These are phyloP conservation scores for Drosophila seguyi DNA, from an alignment of 1,140 invertebrate species.

Conservation along the genomic window DNA sequence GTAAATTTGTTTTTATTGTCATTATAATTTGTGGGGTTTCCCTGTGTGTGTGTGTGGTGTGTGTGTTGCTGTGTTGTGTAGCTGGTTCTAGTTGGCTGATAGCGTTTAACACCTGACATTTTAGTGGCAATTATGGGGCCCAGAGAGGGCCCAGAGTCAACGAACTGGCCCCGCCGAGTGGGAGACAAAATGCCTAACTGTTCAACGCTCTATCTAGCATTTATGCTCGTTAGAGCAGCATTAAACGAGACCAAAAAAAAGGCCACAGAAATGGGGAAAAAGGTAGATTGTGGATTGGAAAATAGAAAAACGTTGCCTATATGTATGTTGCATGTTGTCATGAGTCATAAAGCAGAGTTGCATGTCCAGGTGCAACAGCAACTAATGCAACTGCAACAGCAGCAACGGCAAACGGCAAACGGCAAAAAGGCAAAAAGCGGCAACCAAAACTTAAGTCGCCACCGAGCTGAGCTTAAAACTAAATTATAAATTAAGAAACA, in stretches of 20 bases:
- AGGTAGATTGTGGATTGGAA: slow-evolving; percentile 20
- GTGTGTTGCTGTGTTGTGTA: slow-evolving; percentile 36
- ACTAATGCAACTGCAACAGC: slow-evolving; percentile 29
- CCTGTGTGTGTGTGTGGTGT: slow-evolving; percentile 17
- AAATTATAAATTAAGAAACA: slow-evolving; percentile 74
- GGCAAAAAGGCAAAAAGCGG: slow-evolving; percentile 20
- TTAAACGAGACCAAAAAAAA: slow-evolving; percentile 23
- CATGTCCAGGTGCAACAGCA: slow-evolving; percentile 57
- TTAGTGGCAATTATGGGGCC: slow-evolving; percentile 79
- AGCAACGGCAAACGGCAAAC: slow-evolving; percentile 21
- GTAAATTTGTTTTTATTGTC: slow-evolving; percentile 83
- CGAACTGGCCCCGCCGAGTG: slow-evolving; percentile 61
- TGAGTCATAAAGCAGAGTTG: slow-evolving; percentile 82
- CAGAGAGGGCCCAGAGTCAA: slow-evolving; percentile 57
- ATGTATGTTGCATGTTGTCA: slow-evolving; percentile 78
- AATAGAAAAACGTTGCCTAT: slow-evolving; percentile 52
- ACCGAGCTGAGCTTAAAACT: slow-evolving; percentile 66
- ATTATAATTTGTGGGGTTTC: slow-evolving; percentile 67
- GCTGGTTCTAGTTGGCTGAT: slow-evolving; percentile 81
- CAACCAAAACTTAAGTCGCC: slow-evolving; percentile 50
- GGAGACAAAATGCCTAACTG: slow-evolving; percentile 53
- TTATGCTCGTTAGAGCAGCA: slow-evolving; percentile 53
- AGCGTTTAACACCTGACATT: slow-evolving; percentile 83
- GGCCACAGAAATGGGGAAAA: slow-evolving; percentile 3
- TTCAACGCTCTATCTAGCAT: slow-evolving; percentile 44